Evolutionary conservation across 2,888 invertebrate genomes (phyloP), one percentile per base, ranked within the genome.

Genomic region (Neoaliturus tenellus): DNA sequence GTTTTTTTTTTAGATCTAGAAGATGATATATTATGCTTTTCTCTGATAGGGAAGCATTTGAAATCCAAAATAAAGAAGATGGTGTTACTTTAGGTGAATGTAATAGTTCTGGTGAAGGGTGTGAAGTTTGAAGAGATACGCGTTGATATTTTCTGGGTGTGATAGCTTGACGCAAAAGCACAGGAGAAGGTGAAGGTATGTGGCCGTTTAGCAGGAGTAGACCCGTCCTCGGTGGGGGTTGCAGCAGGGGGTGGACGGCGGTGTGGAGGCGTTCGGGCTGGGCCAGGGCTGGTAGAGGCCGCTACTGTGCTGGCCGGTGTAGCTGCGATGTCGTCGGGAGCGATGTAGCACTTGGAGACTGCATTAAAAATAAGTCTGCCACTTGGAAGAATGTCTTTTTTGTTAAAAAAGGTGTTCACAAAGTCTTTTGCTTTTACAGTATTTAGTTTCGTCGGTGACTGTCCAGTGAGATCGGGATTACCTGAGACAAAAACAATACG

Each of bases 401-500:
- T 17, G 5, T 14, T n/a, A 14, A 14, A 80, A 80, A 33, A 55
- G 80, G 12, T 31, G 12, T 39, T 80, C 80, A 80, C 80, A 80
- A n/a, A 81, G 17, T 23, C n/a, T 8, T 67, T 67, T 81, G 3
- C 4, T 25, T 14, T 62, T 81, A n/a, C n/a, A n/a, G n/a, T n/a
- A n/a, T n/a, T n/a, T 6, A 81, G 39, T 14, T n/a, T 28, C 20
- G 81, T 58, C 10, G 62, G 58, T 20, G 81, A 81, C 14, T 62
- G 33, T 31, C 81, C 81, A 58, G 62, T 81, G 8, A 81, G 51
- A 35, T 81, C 81, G 62, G 81, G 35, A 62, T 81, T 81, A 33
- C 81, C 81, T 81, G n/a, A n/a, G n/a, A n/a, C n/a, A n/a, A n/a
- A n/a, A n/a, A n/a, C n/a, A n/a, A n/a, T n/a, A n/a, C n/a, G n/a